Conservation (phyloP, 1,140 invertebrate species). For the Drosophila subobscura region DNA sequence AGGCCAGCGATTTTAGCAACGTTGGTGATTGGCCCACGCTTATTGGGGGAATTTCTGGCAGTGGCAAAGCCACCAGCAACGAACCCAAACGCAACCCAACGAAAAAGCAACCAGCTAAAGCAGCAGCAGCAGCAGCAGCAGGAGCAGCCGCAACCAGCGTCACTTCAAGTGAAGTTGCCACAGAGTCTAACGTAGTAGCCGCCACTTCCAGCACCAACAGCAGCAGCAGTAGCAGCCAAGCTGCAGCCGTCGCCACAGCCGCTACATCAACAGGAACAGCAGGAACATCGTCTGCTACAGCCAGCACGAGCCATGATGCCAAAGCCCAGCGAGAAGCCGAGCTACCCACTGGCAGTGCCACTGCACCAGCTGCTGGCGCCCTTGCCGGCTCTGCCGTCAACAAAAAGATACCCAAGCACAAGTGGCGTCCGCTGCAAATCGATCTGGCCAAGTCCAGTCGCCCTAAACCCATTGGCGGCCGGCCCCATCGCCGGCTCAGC, state of each 20-base stretch:
- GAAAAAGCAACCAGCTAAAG: constrained; percentile 62
- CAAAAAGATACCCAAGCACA: constrained; percentile 87
- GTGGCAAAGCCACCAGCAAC: constrained; percentile 80
- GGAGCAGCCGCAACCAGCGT: constrained; percentile 28
- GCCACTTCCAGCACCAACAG: constrained; percentile 7
- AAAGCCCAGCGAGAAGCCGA: constrained; percentile 73
- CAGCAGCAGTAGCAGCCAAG: constrained; percentile 26
- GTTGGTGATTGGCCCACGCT: constrained; percentile 92
- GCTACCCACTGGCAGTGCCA: constrained; percentile 51
- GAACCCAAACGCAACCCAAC: constrained; percentile 75
- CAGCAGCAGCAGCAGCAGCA: constrained; percentile 40
- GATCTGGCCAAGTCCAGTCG: constrained; percentile 86
- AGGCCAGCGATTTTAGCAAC: constrained; percentile 90
- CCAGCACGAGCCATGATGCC: constrained; percentile 75
- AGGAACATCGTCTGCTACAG: constrained; percentile 27
- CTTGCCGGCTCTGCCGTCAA: constrained; percentile 72
- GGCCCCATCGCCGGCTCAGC: constrained; percentile 62
- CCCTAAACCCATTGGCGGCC: constrained; percentile 73
- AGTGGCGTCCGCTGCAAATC: constrained; percentile 91
- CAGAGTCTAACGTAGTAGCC: constrained; percentile 36
- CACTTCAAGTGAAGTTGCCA: constrained; percentile 57
- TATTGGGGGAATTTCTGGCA: constrained; percentile 70
- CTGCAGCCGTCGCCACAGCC: constrained; percentile 18
- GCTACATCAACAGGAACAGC: constrained; percentile 30
- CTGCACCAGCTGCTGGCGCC: constrained; percentile 64